Percentiles rank a stretch among this genome's conserved stretches.
phyloP scores from a whole-genome alignment of 2,888 invertebrate genomes.

The Tenthredo mesomela region DNA sequence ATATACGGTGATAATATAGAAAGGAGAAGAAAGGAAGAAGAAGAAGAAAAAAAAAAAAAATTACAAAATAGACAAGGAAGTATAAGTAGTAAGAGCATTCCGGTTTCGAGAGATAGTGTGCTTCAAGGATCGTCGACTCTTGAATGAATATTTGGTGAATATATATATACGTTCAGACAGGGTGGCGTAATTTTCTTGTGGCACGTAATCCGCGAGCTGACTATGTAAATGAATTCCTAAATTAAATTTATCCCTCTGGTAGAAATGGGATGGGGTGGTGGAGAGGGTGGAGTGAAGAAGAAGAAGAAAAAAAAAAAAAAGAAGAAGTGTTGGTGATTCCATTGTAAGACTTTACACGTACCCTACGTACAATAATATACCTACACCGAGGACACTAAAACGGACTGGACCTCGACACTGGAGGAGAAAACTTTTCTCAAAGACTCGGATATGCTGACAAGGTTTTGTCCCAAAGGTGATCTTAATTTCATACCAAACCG shows the following conservation, averaged over 20 bases:
- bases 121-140: not conserved
- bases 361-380: not conserved
- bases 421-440: not conserved
- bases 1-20: not conserved
- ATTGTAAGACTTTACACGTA: not conserved
- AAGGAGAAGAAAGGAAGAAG: not conserved
- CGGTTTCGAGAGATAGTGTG: no score
- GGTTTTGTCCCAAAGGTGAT: conserved; percentile 30
- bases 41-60: no score
- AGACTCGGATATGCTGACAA: conserved; percentile 19
- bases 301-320: not conserved
- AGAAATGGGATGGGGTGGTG: not conserved
- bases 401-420: not conserved
- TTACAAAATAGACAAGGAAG: not conserved
- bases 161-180: not conserved
- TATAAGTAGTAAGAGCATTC: not conserved
- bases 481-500: conserved; percentile 27
- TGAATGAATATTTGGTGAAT: not conserved
- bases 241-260: conserved; percentile 64
- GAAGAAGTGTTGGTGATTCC: not conserved
- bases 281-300: not conserved
- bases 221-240: conserved; percentile 55
- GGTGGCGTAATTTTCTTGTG: conserved; percentile 26
- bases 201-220: not conserved
- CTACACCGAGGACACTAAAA: not conserved